These are phyloP conservation scores for Etheostoma nigrum DNA, from an alignment of 2,797 vertebrate species.

Conservation along the genomic window DNA sequence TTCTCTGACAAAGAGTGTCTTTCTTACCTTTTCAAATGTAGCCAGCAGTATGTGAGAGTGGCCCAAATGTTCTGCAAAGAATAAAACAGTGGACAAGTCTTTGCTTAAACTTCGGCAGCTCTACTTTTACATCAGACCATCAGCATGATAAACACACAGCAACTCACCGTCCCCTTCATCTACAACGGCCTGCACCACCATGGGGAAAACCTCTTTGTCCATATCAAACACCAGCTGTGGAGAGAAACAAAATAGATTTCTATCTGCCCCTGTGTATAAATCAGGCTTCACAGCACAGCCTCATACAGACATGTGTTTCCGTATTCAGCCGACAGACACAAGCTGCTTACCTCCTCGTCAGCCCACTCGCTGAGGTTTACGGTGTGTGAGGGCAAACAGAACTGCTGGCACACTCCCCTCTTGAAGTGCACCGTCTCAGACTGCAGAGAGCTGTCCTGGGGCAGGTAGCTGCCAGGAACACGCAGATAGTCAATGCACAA, in stretches of 20 bases:
- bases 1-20: neutral
- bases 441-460: slow-evolving; percentile 93
- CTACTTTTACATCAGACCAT: neutral
- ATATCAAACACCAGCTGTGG: slow-evolving; percentile 93
- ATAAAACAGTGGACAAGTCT: neutral
- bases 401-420: slow-evolving; percentile 96
- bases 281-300: neutral
- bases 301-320: neutral
- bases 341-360: slow-evolving; percentile 91
- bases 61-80: slow-evolving; percentile 91
- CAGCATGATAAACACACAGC: neutral
- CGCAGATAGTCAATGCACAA: neutral
- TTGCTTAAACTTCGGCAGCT: slow-evolving; percentile 24
- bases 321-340: neutral
- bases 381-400: slow-evolving; percentile 96
- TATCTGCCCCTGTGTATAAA: neutral
- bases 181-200: slow-evolving; percentile 97
- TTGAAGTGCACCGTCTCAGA: slow-evolving; percentile 97
- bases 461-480: slow-evolving; percentile 88
- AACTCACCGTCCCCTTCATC: slow-evolving; percentile 93
- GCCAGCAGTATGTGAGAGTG: slow-evolving; percentile 96
- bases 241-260: neutral
- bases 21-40: slow-evolving; percentile 94
- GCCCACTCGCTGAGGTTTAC: slow-evolving; percentile 96
- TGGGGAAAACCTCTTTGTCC: slow-evolving; percentile 95